Percentiles rank a stretch among this genome's conserved stretches.
Conservation (phyloP, 2,888 invertebrate species). For the Microplitis deprimator region DNA sequence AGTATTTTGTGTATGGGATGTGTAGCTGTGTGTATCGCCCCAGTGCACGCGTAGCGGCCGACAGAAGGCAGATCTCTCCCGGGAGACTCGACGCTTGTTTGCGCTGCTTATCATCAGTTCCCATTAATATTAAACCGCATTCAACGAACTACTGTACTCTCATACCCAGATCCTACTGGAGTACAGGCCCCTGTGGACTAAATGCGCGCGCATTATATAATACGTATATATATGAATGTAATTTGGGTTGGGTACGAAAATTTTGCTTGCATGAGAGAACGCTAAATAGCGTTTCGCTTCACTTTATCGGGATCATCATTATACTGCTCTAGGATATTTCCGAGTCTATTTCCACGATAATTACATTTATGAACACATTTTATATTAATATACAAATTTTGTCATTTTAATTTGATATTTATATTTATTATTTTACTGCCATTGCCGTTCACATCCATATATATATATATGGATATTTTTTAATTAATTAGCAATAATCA, state of each 20-base stretch:
- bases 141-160: conserved; percentile 61
- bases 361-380: not conserved
- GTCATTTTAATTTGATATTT: not conserved
- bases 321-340: not conserved
- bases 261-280: conserved; percentile 35
- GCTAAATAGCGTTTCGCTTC: conserved; percentile 39
- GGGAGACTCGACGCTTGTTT: conserved; percentile 72
- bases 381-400: not conserved
- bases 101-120: conserved; percentile 72
- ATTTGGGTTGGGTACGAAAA: conserved; percentile 38
- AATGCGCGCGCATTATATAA: conserved; percentile 29
- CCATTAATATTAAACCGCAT: conserved; percentile 72
- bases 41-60: conserved; percentile 64
- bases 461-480: not conserved
- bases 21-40: conserved; percentile 57
- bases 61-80: conserved; percentile 71
- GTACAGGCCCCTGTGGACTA: conserved; percentile 29
- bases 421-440: not conserved
- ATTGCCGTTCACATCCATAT: not conserved
- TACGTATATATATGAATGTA: conserved; percentile 47
- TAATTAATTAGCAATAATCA: not conserved
- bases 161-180: conserved; percentile 38
- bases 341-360: not conserved
- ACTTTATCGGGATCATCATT: conserved; percentile 26
- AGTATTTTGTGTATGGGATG: conserved; percentile 30